Evolutionary conservation across 2,888 invertebrate genomes (phyloP), one percentile per base, ranked within the genome.

Genomic region (Serrognathus titanus): DNA sequence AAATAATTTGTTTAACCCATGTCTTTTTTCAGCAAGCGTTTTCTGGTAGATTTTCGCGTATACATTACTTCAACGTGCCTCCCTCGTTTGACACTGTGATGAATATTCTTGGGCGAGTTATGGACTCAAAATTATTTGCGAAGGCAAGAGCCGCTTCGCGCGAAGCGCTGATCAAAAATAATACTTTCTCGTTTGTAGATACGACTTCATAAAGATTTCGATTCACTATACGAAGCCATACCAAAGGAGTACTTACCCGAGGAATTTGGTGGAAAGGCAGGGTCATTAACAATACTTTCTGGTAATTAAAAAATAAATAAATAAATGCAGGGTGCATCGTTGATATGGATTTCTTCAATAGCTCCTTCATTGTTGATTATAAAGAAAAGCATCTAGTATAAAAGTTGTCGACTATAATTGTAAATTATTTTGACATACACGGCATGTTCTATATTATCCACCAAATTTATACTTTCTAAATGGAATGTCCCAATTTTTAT

Each of bases 131-230:
- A 43, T 16, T 43, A 8, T 43, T 43, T 12, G 11, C 3, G 16
- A 43, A 11, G 12, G 43, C 16, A 43, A 43, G 12, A 3, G 43
- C n/a, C 11, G 2, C n/a, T 12, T 13, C 8, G 3, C 13, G 20
- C 20, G 20, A 20, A 20, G 20, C 20, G 2, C 20, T 4, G 20
- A 20, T 3, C 4, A 20, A 20, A 20, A 20, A 20, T 20, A 53
- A 20, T 4, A 20, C 20, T 20, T 20, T n/a, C 20, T 20, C 20
- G 20, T 11, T 43, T 46, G 10, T 46, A 58, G 58, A 39, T 58
- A 8, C 46, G 16, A 13, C n/a, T 55, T 4, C 58, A 58, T 48
- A 46, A 41, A 40, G 40, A 55, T 47, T 55, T 58, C 7, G 55
- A 55, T n/a, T 55, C 58, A 9, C 35, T 58, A 9, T 36, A 48